Percentiles rank a stretch among this genome's conserved stretches.
phyloP scores from a whole-genome alignment of 2,888 invertebrate genomes.

The Holacanthella duospinosa region DNA sequence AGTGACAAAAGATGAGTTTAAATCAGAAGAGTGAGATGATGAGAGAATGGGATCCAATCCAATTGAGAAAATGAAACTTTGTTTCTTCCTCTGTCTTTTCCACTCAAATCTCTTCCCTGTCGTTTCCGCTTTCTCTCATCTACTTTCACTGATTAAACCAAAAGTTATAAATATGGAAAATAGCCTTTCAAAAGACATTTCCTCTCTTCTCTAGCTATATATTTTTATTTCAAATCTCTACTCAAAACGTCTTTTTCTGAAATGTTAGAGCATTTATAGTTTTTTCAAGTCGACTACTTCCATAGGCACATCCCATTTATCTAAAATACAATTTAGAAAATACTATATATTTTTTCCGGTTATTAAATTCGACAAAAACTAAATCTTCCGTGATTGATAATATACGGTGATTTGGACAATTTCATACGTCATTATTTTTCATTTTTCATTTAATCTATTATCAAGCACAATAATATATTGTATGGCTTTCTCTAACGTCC shows the following conservation, averaged over 20 bases:
- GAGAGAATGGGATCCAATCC: neutral
- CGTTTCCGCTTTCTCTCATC: neutral
- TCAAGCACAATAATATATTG: too few relatives aligned
- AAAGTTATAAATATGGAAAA: conserved; percentile 6
- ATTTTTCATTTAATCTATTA: too few relatives aligned
- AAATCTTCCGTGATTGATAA: too few relatives aligned
- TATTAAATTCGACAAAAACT: too few relatives aligned
- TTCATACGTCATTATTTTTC: too few relatives aligned
- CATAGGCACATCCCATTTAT: neutral
- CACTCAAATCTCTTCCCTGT: neutral
- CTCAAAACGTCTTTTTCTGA: neutral
- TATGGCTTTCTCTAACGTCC: too few relatives aligned
- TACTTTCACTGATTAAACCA: neutral
- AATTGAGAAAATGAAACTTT: conserved; percentile 6
- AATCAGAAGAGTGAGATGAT: neutral
- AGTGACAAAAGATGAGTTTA: neutral
- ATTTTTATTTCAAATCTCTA: neutral
- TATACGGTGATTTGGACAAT: too few relatives aligned
- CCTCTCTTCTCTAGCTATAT: neutral
- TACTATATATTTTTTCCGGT: neutral
- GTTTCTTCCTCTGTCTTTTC: neutral
- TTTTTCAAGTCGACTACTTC: neutral
- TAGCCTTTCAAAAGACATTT: neutral
- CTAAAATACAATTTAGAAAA: neutral
- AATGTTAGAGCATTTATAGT: neutral